Conservation (phyloP, 1,140 invertebrate genomes). For the Myzus persicae region DNA sequence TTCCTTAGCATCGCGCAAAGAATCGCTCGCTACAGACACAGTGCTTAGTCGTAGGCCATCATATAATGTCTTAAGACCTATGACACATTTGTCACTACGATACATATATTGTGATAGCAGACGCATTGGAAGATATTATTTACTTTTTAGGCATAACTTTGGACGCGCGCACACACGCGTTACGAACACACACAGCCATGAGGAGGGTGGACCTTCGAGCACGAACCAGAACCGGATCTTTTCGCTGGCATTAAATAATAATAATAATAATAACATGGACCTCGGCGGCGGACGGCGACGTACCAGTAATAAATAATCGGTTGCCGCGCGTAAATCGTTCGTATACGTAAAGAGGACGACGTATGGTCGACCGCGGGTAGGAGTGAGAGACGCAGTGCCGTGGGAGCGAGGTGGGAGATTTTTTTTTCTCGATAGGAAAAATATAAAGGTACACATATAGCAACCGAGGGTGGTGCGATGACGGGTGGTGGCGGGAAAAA, state of each 20-base stretch:
- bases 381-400: not conserved
- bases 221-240: slow-evolving; percentile 56
- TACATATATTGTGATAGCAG: not conserved
- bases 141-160: slow-evolving; percentile 22
- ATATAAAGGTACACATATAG: not conserved
- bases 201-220: slow-evolving; percentile 49
- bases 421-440: not conserved
- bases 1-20: not conserved
- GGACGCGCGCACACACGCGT: not conserved
- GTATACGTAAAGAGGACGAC: not conserved
- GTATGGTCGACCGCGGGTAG: not conserved
- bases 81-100: not conserved
- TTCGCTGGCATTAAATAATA: slow-evolving; percentile 52
- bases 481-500: slow-evolving; percentile 5
- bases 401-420: slow-evolving; percentile 7
- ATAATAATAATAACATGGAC: slow-evolving; percentile 22
- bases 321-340: slow-evolving; percentile 38
- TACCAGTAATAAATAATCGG: slow-evolving; percentile 52
- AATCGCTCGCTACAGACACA: too few relatives aligned
- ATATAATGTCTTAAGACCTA: not conserved
- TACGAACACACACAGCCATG: slow-evolving; percentile 18
- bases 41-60: not conserved
- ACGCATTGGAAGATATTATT: not conserved
- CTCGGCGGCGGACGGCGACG: slow-evolving; percentile 2
- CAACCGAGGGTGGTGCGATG: not conserved